Evolutionary conservation across 2,113 vertebrate genomes (phyloP).

Genomic region (Hylia prasina): DNA sequence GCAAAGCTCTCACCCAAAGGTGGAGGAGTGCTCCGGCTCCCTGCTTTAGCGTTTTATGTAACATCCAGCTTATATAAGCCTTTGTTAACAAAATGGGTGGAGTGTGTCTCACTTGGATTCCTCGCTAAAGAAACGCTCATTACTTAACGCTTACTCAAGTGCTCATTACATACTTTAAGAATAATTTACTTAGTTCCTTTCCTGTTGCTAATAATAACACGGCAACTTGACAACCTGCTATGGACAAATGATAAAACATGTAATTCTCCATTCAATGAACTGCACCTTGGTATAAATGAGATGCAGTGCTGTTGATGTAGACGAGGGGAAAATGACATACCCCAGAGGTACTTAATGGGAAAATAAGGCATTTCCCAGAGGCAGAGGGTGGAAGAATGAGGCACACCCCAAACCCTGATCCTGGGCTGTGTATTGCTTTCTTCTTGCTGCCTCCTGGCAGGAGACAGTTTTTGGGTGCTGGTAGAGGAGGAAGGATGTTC

Average conservation of each 20-base stretch:
- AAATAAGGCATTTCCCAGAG: background rate
- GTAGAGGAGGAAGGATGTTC: background rate
- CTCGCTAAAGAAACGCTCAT: background rate
- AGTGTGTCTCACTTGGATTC: background rate
- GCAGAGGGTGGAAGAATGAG: background rate
- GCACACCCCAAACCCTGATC: background rate
- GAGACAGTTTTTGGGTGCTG: background rate
- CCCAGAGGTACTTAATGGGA: background rate
- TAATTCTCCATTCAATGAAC: background rate
- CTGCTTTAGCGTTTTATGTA: constrained; percentile 35
- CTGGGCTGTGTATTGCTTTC: background rate
- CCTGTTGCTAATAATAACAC: background rate
- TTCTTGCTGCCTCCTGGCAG: background rate
- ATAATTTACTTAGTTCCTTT: background rate
- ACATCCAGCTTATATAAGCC: constrained; percentile 46
- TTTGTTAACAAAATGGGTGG: constrained; percentile 46
- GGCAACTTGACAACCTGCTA: background rate
- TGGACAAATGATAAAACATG: background rate
- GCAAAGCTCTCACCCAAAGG: background rate
- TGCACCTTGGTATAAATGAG: background rate
- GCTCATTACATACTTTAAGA: background rate
- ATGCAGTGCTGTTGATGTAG: background rate
- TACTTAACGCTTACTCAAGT: constrained; percentile 13
- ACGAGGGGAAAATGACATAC: rapidly evolving
- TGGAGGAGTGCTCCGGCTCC: background rate